Base-by-base conservation (phyloP, 2,113 vertebrate species). In the Poicephalus meyeri region DNA sequence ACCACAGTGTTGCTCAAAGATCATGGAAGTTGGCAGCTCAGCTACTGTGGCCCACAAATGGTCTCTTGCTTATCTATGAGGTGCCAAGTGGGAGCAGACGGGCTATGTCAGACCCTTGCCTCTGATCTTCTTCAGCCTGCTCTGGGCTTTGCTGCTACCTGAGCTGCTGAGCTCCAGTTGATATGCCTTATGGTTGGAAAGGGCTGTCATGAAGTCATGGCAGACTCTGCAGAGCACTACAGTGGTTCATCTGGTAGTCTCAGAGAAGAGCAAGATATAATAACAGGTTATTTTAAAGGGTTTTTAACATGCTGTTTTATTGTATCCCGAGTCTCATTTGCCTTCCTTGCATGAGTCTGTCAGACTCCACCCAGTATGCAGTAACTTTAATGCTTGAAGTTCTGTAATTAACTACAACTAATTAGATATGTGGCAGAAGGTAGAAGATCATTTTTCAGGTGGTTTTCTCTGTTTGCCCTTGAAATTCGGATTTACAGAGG, bases 51-150 rank as follows among this genome's bases (percentile, higher is more conserved):
- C 35, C 39, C 39, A 29, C 26, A 79, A 41, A 46, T 12, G 5
- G 25, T 49, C 1, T 0, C 21, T 71, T 79, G 9, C 16, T 58
- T 84, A 33, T 21, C 19, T 78, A 0, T 15, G n/a, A 35, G 42
- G 10, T 46, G 35, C 14, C 39, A 50, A 31, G 50, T 16, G 13
- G 46, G 35, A 80, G 16, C 33, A 88, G 56, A 44, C 9, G 28
- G 37, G 21, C 10, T 70, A 0, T 23, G 46, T 19, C 50, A 80
- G 52, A 46, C 15, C 24, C 41, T 68, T 35, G 11, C 50, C 24
- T 24, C 41, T 41, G 26, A 7, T 69, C 52, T 50, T 0, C 71
- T 69, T 76, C 46, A 89, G 55, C 25, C 41, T 70, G 37, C 29
- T 79, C 35, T 71, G 70, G 56, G 33, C 35, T 85, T 79, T 65